phyloP scores from a whole-genome alignment of 2,113 vertebrate genomes.

The Cephalopterus ornatus region DNA sequence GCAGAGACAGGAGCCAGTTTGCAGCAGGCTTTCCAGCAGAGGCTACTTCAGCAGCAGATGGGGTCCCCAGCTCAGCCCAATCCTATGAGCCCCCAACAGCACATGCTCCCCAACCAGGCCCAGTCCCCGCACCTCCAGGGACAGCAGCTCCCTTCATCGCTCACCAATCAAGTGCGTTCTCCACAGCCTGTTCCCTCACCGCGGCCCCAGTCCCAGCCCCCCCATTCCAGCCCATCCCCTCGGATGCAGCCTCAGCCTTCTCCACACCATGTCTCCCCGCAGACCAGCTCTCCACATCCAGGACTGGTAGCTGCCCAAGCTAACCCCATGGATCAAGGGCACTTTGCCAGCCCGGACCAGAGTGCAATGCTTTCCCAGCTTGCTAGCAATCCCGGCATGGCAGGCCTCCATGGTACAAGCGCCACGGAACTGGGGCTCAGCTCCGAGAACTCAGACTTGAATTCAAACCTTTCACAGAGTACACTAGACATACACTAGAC shows the following conservation, averaged over 20 bases:
- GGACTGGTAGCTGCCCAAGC: slow-evolving; percentile 86
- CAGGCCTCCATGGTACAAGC: slow-evolving; percentile 86
- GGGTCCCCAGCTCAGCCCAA: slow-evolving; percentile 83
- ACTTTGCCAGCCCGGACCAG: slow-evolving; percentile 88
- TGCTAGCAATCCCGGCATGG: slow-evolving; percentile 84
- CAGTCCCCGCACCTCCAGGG: slow-evolving; percentile 90
- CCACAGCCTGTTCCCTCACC: slow-evolving; percentile 89
- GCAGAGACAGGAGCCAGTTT: slow-evolving; percentile 81
- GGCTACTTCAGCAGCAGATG: slow-evolving; percentile 89
- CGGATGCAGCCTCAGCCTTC: slow-evolving; percentile 85
- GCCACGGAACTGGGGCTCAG: slow-evolving; percentile 88
- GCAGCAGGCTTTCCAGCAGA: slow-evolving; percentile 89
- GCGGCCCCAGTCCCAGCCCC: slow-evolving; percentile 89
- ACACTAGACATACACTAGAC: slow-evolving; percentile 92
- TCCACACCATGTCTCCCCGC: slow-evolving; percentile 91
- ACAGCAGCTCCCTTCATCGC: slow-evolving; percentile 86
- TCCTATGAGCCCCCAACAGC: slow-evolving; percentile 85
- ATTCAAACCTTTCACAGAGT: slow-evolving; percentile 91
- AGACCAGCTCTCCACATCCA: slow-evolving; percentile 94
- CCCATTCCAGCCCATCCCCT: slow-evolving; percentile 89
- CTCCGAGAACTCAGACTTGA: slow-evolving; percentile 88
- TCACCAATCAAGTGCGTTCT: slow-evolving; percentile 94
- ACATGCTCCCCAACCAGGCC: slow-evolving; percentile 81
- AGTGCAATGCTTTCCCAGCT: slow-evolving; percentile 94
- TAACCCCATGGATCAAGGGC: slow-evolving; percentile 86